These are phyloP conservation scores for Lophius piscatorius DNA, from an alignment of 2,113 vertebrate species.

Conservation along the genomic window DNA sequence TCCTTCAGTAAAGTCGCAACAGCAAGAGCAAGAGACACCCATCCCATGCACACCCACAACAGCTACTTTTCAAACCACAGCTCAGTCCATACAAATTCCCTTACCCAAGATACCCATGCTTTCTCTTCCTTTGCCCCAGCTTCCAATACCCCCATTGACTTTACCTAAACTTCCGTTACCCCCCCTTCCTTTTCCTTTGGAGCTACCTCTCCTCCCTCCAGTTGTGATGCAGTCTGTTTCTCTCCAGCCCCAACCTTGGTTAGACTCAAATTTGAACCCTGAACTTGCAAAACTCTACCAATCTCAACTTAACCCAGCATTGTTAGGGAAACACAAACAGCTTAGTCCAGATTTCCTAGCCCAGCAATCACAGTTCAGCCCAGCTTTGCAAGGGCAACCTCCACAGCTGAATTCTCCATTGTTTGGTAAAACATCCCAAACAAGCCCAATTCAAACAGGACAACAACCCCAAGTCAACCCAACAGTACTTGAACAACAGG, in stretches of 20 bases:
- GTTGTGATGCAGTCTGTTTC: constrained; percentile 95
- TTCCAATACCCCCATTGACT: constrained; percentile 69
- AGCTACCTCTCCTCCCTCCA: constrained; percentile 91
- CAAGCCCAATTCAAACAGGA: constrained; percentile 86
- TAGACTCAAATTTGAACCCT: constrained; percentile 86
- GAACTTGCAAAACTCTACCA: constrained; percentile 94
- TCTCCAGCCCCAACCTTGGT: constrained; percentile 86
- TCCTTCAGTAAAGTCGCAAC: constrained; percentile 54
- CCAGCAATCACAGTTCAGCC: constrained; percentile 87
- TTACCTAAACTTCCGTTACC: constrained; percentile 86
- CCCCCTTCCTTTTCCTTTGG: constrained; percentile 90
- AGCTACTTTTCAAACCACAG: constrained; percentile 78
- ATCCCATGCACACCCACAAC: constrained; percentile 43
- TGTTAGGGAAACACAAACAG: constrained; percentile 83
- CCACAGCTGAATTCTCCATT: constrained; percentile 66
- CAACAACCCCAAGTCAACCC: constrained; percentile 77
- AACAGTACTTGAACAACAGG: constrained; percentile 83
- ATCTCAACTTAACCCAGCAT: constrained; percentile 88
- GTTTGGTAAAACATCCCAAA: constrained; percentile 79
- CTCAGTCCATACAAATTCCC: constrained; percentile 74
- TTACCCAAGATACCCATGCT: constrained; percentile 83
- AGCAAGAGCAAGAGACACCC: constrained; percentile 47
- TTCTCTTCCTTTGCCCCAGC: constrained; percentile 71
- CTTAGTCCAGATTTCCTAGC: constrained; percentile 67
- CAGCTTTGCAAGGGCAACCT: constrained; percentile 84